Percentiles rank a stretch among this genome's conserved stretches.
Conservation (phyloP, 2,888 invertebrate genomes). For the Eupithecia vulgata region DNA sequence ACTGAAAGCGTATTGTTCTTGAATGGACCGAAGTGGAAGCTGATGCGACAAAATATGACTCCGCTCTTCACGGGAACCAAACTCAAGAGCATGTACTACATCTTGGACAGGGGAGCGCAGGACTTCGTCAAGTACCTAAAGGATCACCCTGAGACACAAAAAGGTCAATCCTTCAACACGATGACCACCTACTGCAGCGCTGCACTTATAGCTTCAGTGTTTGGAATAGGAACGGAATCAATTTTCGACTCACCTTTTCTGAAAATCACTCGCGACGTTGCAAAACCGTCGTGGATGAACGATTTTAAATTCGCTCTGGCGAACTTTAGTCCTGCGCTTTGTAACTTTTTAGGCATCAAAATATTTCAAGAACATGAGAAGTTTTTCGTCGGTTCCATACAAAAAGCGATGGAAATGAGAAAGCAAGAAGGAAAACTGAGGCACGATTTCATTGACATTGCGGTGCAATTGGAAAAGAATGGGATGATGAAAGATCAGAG, state of each 20-base stretch:
- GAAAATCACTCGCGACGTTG: constrained; percentile 47
- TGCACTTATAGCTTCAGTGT: constrained; percentile 61
- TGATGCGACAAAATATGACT: constrained; percentile 64
- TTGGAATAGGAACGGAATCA: constrained; percentile 64
- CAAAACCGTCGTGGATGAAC: constrained; percentile 33
- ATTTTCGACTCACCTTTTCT: constrained; percentile 63
- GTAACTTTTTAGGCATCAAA: constrained; percentile 49
- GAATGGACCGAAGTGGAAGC: constrained; percentile 62
- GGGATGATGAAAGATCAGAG: constrained; percentile 55
- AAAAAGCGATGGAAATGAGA: constrained; percentile 55
- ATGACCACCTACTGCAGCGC: constrained; percentile 55
- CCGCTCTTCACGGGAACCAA: constrained; percentile 66
- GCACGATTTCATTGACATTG: constrained; percentile 66
- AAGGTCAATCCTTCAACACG: constrained; percentile 44
- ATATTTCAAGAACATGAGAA: constrained; percentile 57
- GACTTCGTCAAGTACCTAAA: constrained; percentile 58
- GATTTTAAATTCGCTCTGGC: constrained; percentile 48
- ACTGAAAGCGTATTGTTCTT: constrained; percentile 58
- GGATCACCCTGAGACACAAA: constrained; percentile 44
- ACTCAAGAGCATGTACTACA: constrained; percentile 66
- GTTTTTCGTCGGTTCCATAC: constrained; percentile 62
- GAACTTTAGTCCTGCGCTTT: constrained; percentile 41
- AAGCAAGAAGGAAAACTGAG: constrained; percentile 53
- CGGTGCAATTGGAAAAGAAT: constrained; percentile 56
- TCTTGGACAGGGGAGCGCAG: constrained; percentile 60